phyloP scores from a whole-genome alignment of 2,888 invertebrate species.

The Crepidodera aurea region DNA sequence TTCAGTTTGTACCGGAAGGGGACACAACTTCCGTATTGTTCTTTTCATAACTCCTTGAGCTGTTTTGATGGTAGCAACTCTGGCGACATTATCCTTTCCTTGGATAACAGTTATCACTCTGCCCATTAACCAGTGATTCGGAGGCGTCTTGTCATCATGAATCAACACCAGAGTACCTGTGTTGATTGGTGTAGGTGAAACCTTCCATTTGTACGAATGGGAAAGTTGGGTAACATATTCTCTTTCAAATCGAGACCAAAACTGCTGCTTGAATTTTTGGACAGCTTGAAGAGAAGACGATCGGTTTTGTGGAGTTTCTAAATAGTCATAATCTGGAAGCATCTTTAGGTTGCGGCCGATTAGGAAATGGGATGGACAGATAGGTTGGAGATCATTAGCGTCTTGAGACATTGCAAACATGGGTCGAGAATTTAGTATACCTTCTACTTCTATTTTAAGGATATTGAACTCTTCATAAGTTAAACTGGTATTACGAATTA shows the following conservation, averaged over 20 bases:
- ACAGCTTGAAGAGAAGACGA: neutral
- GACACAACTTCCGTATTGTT: neutral
- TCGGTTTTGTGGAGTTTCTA: neutral
- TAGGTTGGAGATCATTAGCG: neutral
- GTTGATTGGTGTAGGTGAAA: neutral
- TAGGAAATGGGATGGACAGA: constrained; percentile 1
- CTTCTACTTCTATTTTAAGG: neutral
- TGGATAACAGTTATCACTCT: neutral
- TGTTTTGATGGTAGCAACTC: neutral
- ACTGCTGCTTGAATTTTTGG: neutral
- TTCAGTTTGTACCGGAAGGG: neutral
- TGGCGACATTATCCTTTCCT: neutral
- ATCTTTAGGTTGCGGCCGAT: neutral
- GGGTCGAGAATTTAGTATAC: neutral
- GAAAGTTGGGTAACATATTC: neutral
- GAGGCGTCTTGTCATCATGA: neutral
- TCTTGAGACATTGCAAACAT: neutral
- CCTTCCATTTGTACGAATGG: neutral
- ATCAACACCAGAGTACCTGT: neutral
- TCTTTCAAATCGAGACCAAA: neutral
- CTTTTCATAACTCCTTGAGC: neutral
- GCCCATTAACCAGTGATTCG: neutral
- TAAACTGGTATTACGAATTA: constrained; percentile 1
- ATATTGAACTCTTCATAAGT: neutral
- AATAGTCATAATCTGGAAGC: neutral